Evolutionary conservation across 1,140 invertebrate genomes (phyloP), one percentile per base, ranked within the genome.

Genomic region (Megalopta genalis): DNA sequence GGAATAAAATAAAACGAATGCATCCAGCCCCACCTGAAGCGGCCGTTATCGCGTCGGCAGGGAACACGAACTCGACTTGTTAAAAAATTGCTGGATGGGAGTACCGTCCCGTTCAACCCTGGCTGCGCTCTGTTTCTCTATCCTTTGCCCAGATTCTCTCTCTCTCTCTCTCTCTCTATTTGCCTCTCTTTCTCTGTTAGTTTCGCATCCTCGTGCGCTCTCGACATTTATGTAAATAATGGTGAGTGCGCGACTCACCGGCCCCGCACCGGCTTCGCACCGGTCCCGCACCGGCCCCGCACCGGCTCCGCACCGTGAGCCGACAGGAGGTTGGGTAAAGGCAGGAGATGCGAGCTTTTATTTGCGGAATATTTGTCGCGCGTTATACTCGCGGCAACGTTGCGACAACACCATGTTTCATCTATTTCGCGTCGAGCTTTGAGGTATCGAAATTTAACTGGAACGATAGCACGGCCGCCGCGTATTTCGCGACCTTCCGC

Each of bases 341-440:
- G 60, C 49, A 78, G 25, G 54, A 57, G 66, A 75, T 25, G 84
- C 54, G 62, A 76, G 85, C 88, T 91, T 91, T 91, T 90, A 90
- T 90, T 90, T 88, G 83, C 78, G 82, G 82, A 90, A 88, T 89
- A 90, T 89, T 89, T 86, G 82, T 83, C 84, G 85, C 85, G 68
- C 85, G 86, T 86, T 86, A 81, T 83, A 73, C 69, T 54, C 52
- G 81, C 76, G 83, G 73, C 77, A 72, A 82, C 72, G 78, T 46
- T 63, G 66, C 77, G 86, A 80, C 82, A 80, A 88, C 87, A 88
- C 63, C 87, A 78, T 88, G 87, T 84, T 85, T 86, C 87, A 88
- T 87, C 81, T 81, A 87, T 88, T 77, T 77, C 74, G 67, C 66
- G 77, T 32, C 73, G 25, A 60, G 81, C 49, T 77, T 84, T 71